Evolutionary conservation across 1,140 invertebrate species (phyloP).

Genomic region (Adelges cooleyi): DNA sequence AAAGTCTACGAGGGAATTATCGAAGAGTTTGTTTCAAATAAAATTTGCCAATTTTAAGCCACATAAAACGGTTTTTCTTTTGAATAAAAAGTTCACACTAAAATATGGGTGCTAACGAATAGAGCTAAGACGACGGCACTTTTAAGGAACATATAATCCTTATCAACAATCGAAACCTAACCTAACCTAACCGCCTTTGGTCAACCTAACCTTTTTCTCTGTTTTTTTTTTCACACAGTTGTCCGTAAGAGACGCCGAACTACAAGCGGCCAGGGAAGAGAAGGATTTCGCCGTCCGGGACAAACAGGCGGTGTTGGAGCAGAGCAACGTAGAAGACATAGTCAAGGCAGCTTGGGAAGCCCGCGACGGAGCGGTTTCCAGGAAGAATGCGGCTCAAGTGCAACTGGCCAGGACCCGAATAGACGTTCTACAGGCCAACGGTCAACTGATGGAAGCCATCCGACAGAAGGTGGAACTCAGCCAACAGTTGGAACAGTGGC

Average conservation of each 20-base stretch:
- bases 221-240: conserved; percentile 43
- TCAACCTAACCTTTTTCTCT: too few relatives aligned
- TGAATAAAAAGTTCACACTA: too few relatives aligned
- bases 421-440: conserved; percentile 83
- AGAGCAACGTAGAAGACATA: conserved; percentile 61
- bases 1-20: too few relatives aligned
- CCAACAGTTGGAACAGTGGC: conserved; percentile 91
- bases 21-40: too few relatives aligned
- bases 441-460: conserved; percentile 85
- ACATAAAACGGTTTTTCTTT: too few relatives aligned
- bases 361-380: conserved; percentile 71
- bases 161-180: too few relatives aligned
- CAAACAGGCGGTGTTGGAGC: conserved; percentile 50
- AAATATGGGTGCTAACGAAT: too few relatives aligned
- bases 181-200: too few relatives aligned
- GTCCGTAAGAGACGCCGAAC: conserved; percentile 68
- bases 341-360: conserved; percentile 46
- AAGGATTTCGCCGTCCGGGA: conserved; percentile 64
- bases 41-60: too few relatives aligned
- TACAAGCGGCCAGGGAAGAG: conserved; percentile 66
- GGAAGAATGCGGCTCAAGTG: conserved; percentile 77
- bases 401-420: conserved; percentile 76
- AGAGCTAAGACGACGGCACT: too few relatives aligned
- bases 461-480: conserved; percentile 89
- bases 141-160: too few relatives aligned